Conservation (phyloP, 30 jellyfish, hydroid and myxozoan genomes). For the Clytia hemisphaerica region DNA sequence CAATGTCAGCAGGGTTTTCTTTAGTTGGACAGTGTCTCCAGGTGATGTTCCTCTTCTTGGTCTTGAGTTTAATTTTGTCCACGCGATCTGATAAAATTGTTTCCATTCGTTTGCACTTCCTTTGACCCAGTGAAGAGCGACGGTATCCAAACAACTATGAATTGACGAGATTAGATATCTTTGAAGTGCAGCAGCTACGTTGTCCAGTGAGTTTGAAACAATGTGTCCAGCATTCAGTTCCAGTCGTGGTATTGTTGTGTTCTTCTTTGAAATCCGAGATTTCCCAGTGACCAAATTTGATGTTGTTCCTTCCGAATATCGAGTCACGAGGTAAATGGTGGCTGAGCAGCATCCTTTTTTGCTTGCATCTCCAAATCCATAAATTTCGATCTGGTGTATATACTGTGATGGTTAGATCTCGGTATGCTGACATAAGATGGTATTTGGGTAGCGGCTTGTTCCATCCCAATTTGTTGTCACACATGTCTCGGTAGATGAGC, state of each 20-base stretch:
- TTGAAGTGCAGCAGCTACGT: conserved; percentile 26
- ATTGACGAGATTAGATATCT: neutral
- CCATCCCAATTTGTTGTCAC: conserved; percentile 60
- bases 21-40: conserved; percentile 46
- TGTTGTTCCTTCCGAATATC: conserved; percentile 23
- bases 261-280: conserved; percentile 41
- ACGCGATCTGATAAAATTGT: conserved; percentile 51
- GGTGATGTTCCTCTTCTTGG: conserved; percentile 15
- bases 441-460: conserved; percentile 31
- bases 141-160: conserved; percentile 57
- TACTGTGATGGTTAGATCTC: conserved; percentile 34
- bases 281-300: conserved; percentile 47
- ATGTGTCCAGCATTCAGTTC: conserved; percentile 60
- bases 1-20: conserved; percentile 38
- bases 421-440: conserved; percentile 42
- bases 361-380: conserved; percentile 74
- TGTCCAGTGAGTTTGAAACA: conserved; percentile 35
- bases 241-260: conserved; percentile 54
- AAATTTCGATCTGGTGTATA: conserved; percentile 28
- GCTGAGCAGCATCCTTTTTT: conserved; percentile 45
- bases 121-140: conserved; percentile 47
- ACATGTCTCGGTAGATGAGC: conserved; percentile 26
- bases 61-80: conserved; percentile 24
- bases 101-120: conserved; percentile 15
- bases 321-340: conserved; percentile 38